Percentiles rank a stretch among this genome's conserved stretches.
Conservation (phyloP, 2,113 vertebrate species). For the Odocoileus hemionus region DNA sequence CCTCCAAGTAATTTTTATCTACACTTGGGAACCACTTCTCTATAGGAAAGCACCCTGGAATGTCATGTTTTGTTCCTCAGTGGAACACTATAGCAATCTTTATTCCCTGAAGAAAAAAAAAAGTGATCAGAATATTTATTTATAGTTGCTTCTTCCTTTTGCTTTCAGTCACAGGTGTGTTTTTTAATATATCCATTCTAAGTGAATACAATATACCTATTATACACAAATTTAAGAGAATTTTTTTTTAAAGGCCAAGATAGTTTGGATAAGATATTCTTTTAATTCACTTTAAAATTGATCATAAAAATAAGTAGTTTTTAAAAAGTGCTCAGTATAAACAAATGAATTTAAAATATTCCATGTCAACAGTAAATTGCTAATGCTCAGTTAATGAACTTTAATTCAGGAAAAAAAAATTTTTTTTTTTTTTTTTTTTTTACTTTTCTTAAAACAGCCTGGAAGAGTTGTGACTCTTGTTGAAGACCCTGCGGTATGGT, state of each 20-base stretch:
- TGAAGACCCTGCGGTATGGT: slow-evolving; percentile 93
- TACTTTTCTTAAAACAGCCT: slow-evolving; percentile 83
- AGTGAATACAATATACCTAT: slow-evolving; percentile 28
- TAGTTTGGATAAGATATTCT: background rate
- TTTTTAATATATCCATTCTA: slow-evolving; percentile 14
- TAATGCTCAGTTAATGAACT: slow-evolving; percentile 31
- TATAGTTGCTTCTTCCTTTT: slow-evolving; percentile 1
- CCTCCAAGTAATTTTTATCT: background rate
- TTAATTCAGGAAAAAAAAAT: slow-evolving; percentile 22
- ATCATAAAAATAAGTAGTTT: slow-evolving; percentile 19
- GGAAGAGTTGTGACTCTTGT: slow-evolving; percentile 97
- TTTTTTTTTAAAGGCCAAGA: background rate
- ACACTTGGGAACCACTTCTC: background rate
- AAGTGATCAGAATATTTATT: background rate
- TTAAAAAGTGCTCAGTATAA: background rate
- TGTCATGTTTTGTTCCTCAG: background rate
- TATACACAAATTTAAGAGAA: background rate
- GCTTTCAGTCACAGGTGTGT: background rate
- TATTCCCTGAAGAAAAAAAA: background rate
- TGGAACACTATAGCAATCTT: background rate
- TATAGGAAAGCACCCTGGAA: background rate
- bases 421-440: background rate
- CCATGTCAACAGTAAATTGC: slow-evolving; percentile 19
- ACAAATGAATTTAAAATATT: slow-evolving; percentile 25
- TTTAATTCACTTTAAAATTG: slow-evolving; percentile 26